Conservation (phyloP, 2,797 vertebrate genomes). For the Loriculus beryllinus region DNA sequence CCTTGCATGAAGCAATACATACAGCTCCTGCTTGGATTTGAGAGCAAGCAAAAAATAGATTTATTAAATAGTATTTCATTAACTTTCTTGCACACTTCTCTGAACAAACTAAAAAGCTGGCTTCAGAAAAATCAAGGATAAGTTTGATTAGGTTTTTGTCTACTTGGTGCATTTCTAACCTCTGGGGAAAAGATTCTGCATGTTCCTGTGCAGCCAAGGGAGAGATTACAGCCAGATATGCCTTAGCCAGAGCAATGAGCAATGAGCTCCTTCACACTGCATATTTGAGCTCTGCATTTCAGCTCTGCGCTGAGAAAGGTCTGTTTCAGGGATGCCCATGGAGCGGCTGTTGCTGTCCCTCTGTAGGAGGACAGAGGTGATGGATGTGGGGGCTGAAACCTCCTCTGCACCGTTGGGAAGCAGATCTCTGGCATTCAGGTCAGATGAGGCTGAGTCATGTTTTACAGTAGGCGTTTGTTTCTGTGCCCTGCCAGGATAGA, state of each 20-base stretch:
- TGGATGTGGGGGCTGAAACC: not conserved
- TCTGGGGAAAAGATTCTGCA: not conserved
- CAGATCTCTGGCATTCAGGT: not conserved
- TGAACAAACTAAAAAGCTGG: conserved; percentile 10
- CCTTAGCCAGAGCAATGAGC: not conserved
- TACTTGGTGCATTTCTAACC: not conserved
- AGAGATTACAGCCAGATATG: not conserved
- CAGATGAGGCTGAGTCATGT: not conserved
- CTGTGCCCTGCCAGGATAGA: accelerated
- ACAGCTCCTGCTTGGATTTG: conserved; percentile 31
- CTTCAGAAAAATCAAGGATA: not conserved
- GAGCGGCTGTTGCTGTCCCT: accelerated
- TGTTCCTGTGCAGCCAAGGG: not conserved
- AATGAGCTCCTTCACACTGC: not conserved
- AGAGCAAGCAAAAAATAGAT: conserved; percentile 3
- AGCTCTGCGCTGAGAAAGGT: accelerated
- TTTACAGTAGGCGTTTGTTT: not conserved
- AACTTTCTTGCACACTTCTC: not conserved
- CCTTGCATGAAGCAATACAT: conserved; percentile 36
- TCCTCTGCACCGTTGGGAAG: not conserved
- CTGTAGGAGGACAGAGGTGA: not conserved
- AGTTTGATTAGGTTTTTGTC: not conserved
- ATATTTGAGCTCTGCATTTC: accelerated
- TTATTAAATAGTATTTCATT: conserved; percentile 2
- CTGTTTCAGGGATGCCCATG: not conserved